These are phyloP conservation scores for Ariolimax columbianus DNA, from an alignment of 2,888 invertebrate genomes.

Conservation along the genomic window DNA sequence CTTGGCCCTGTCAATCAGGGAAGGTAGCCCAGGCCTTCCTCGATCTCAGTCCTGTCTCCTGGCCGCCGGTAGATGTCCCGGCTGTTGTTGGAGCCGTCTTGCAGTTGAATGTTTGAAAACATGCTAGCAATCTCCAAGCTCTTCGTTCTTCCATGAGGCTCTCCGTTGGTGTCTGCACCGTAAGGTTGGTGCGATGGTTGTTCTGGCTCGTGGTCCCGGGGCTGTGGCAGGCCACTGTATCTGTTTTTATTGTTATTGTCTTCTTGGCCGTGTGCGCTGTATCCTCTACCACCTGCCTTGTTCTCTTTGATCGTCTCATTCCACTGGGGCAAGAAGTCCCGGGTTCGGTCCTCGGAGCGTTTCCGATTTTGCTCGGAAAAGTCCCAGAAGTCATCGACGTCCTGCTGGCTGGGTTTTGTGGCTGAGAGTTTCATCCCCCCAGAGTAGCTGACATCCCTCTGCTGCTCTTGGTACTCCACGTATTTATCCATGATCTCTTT, in stretches of 20 bases:
- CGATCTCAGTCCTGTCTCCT: conserved; percentile 63
- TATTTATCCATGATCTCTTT: conserved; percentile 51
- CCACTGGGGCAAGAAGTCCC: conserved; percentile 37
- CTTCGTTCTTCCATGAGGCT: conserved; percentile 51
- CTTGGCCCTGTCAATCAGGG: conserved; percentile 57
- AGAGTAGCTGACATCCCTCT: conserved; percentile 1
- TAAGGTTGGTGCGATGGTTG: not conserved
- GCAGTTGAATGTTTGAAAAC: conserved; percentile 61
- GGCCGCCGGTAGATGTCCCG: conserved; percentile 36
- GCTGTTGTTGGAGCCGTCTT: conserved; percentile 25
- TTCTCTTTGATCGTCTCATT: conserved; percentile 17
- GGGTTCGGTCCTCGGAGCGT: conserved; percentile 21
- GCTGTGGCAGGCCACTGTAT: conserved; percentile 40
- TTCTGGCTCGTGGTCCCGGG: conserved; percentile 51
- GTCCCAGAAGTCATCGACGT: conserved; percentile 36
- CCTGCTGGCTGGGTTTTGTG: not conserved
- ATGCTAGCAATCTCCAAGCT: conserved; percentile 68
- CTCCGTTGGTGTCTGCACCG: not conserved
- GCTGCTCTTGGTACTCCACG: conserved; percentile 41
- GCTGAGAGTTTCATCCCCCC: not conserved
- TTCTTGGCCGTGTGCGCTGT: conserved; percentile 39
- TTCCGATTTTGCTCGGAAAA: conserved; percentile 22
- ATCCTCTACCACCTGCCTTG: not conserved
- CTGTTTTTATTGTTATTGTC: conserved; percentile 24
- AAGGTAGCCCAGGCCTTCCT: conserved; percentile 70